phyloP scores from a whole-genome alignment of 2,113 vertebrate genomes.

The Balaeniceps rex region DNA sequence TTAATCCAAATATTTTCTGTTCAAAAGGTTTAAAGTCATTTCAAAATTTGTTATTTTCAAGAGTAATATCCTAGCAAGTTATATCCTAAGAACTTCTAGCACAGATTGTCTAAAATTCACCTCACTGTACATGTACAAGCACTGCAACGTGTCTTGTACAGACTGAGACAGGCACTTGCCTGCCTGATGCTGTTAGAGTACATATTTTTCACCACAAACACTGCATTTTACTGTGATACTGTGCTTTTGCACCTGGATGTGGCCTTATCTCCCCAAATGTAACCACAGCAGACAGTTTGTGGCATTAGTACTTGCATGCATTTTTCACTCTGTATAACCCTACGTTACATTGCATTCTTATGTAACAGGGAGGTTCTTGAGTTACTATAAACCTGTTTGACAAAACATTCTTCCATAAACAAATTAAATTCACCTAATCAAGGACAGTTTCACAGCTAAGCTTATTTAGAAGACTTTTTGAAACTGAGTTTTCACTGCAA shows the following conservation, averaged over 20 bases:
- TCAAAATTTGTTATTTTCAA: not conserved
- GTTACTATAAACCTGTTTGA: not conserved
- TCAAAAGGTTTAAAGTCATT: not conserved
- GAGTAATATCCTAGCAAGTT: not conserved
- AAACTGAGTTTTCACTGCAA: not conserved
- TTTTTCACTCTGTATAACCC: not conserved
- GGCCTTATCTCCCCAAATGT: not conserved
- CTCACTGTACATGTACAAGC: not conserved
- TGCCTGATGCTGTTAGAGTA: not conserved
- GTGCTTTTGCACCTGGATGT: not conserved
- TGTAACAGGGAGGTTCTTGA: not conserved
- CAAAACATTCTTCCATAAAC: not conserved
- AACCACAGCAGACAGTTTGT: not conserved
- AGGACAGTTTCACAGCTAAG: not conserved
- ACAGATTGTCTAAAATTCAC: not conserved
- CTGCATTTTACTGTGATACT: not conserved
- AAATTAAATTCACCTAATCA: not conserved
- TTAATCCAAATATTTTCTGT: not conserved
- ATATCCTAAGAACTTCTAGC: not conserved
- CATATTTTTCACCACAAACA: not conserved
- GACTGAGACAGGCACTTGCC: not conserved
- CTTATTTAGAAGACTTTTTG: not conserved
- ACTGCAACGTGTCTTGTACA: not conserved
- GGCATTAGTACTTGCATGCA: not conserved
- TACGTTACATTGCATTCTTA: rapidly evolving